These are phyloP conservation scores for Eleginops maclovinus DNA, from an alignment of 2,113 vertebrate species.

Conservation along the genomic window DNA sequence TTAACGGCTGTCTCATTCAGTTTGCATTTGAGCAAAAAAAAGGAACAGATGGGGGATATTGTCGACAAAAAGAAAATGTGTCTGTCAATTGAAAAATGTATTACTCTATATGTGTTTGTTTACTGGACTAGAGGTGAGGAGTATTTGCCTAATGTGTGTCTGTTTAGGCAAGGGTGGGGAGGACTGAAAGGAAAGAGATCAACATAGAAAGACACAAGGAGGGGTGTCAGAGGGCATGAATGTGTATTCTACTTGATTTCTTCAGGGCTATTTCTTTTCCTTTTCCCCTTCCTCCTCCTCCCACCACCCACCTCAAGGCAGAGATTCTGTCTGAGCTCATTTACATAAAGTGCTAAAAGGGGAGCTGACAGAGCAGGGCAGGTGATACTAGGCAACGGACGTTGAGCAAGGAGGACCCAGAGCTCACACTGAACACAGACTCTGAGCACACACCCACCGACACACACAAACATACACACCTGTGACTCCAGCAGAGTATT, in stretches of 20 bases:
- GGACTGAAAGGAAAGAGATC: background rate
- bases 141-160: slow-evolving; percentile 5
- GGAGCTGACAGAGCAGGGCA: slow-evolving; percentile 61
- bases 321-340: slow-evolving; percentile 51
- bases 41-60: background rate
- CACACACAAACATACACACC: slow-evolving; percentile 29
- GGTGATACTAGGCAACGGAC: slow-evolving; percentile 68
- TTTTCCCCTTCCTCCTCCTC: background rate
- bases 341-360: slow-evolving; percentile 77
- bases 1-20: background rate
- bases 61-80: background rate
- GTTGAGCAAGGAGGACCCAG: slow-evolving; percentile 43
- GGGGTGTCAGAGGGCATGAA: slow-evolving; percentile 8
- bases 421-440: slow-evolving; percentile 32
- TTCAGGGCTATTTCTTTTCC: background rate
- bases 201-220: slow-evolving; percentile 7
- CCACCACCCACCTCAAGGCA: slow-evolving; percentile 46
- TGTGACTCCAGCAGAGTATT: slow-evolving; percentile 12
- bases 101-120: background rate
- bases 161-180: slow-evolving; percentile 14
- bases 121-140: background rate
- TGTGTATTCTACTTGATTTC: slow-evolving; percentile 43
- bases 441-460: slow-evolving; percentile 19
- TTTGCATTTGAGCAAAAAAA: slow-evolving; percentile 1
- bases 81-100: slow-evolving; percentile 9